Evolutionary conservation across 2,797 vertebrate species (phyloP).

Genomic region (Rhyacichthys aspro): DNA sequence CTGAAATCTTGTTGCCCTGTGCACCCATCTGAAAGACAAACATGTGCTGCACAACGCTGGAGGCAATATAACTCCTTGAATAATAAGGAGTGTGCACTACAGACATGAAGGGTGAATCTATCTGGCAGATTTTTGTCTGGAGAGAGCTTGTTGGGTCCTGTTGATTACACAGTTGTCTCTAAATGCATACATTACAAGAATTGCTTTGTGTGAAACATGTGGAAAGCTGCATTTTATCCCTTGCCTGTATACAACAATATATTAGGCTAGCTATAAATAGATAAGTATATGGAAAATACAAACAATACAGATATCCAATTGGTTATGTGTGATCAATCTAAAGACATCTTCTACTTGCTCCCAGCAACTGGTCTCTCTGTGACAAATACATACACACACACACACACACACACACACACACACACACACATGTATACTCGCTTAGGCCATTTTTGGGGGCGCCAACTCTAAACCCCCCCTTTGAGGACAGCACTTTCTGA

Average conservation of each 20-base stretch:
- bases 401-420: too few species aligned
- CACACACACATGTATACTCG: too few species aligned
- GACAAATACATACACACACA: too few species aligned
- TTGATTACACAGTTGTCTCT: constrained; percentile 41
- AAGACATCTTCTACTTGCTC: constrained; percentile 23
- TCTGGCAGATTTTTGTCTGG: constrained; percentile 28
- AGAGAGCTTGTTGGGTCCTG: constrained; percentile 24
- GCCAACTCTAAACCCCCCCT: too few species aligned
- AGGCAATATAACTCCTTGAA: constrained; percentile 37
- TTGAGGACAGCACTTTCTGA: too few species aligned
- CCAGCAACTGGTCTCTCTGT: too few species aligned
- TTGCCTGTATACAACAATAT: constrained; percentile 46
- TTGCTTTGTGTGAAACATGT: constrained; percentile 17
- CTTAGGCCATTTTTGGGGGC: too few species aligned
- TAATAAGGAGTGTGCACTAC: constrained; percentile 45
- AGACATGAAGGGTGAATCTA: constrained; percentile 40
- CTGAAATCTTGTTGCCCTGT: constrained; percentile 38
- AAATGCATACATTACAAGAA: constrained; percentile 38
- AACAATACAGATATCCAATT: constrained; percentile 45
- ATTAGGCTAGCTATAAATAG: constrained; percentile 50
- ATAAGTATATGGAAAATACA: constrained; percentile 21
- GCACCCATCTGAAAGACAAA: constrained; percentile 47
- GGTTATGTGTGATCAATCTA: too few species aligned
- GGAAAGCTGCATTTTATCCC: constrained; percentile 20
- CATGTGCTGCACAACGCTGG: constrained; percentile 59